Evolutionary conservation across 2,797 vertebrate species (phyloP).

Genomic region (Spheniscus humboldti): DNA sequence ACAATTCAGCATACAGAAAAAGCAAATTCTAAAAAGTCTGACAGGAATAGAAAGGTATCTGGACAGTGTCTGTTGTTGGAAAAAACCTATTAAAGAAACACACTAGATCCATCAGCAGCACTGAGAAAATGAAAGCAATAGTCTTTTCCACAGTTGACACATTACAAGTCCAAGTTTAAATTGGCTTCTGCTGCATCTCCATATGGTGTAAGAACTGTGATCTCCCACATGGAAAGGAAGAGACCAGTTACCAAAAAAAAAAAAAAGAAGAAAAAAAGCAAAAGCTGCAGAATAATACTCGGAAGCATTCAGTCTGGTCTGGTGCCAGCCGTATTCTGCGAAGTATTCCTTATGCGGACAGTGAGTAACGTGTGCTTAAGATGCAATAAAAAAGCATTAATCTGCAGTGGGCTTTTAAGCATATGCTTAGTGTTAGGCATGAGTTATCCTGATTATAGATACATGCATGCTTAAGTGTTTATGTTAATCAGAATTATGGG

Average conservation of each 20-base stretch:
- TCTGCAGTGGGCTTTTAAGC: constrained; percentile 5
- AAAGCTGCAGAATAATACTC: neutral
- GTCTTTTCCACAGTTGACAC: constrained; percentile 32
- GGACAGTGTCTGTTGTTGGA: neutral
- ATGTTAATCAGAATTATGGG: neutral
- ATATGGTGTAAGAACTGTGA: constrained; percentile 55
- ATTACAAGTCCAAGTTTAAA: constrained; percentile 55
- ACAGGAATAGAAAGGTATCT: neutral
- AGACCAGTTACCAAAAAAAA: constrained; percentile 12
- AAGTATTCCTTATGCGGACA: neutral
- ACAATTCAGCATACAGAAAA: neutral
- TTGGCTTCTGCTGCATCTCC: constrained; percentile 64
- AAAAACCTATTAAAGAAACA: constrained; percentile 7
- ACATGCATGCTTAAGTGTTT: neutral
- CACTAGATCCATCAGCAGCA: constrained; percentile 12
- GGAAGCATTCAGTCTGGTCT: neutral
- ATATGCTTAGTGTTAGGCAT: neutral
- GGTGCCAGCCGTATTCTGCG: neutral
- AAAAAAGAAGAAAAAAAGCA: neutral
- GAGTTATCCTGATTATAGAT: neutral
- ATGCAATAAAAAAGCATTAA: neutral
- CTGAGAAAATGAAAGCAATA: constrained; percentile 45
- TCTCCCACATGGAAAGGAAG: constrained; percentile 58
- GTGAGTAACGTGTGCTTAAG: neutral
- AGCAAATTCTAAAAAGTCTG: neutral